Base-by-base conservation (phyloP, 2,888 invertebrate species). In the Ganaspis brasiliensis region DNA sequence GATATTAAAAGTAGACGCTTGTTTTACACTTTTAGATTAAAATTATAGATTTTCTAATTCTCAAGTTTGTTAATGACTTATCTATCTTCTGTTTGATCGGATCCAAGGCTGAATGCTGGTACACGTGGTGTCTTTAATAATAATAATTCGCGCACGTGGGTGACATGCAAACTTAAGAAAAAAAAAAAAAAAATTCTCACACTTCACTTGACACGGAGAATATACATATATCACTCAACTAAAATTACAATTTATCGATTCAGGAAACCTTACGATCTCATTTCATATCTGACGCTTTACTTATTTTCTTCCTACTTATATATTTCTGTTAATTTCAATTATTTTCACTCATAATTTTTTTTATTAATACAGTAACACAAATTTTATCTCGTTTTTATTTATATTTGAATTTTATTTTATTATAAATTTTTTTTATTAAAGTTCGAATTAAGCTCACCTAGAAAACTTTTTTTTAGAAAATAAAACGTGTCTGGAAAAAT, bases 231-330 rank as follows among this genome's bases (percentile, higher is more conserved):
- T n/a, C n/a, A 31, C 31, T 31, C 31, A 4, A 31, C 31, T 31
- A 61, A 37, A 5, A 63, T 63, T 63, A 21, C 21, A 56, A 14
- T 21, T 19, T 40, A 63, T 63, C 63, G 63, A 63, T 63, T 63
- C 12, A 14, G 63, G 63, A 63, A 63, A 63, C 63, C 63, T 21
- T 37, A 63, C 19, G 40, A 40, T 40, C 63, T 63, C 37, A 16
- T 40, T 40, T 37, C 16, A 35, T 19, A n/a, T n/a, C n/a, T n/a
- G n/a, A n/a, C n/a, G n/a, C n/a, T n/a, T n/a, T n/a, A n/a, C n/a
- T n/a, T n/a, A n/a, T n/a, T n/a, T n/a, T n/a, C n/a, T n/a, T n/a
- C n/a, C n/a, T n/a, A n/a, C n/a, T n/a, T n/a, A n/a, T n/a, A n/a
- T n/a, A n/a, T n/a, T n/a, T n/a, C n/a, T n/a, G n/a, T n/a, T n/a